A percentile compares a stretch with the other conserved stretches of the same genome.
Evolutionary conservation across 2,113 vertebrate genomes (phyloP).

Genomic region (Ibidorhyncha struthersii): DNA sequence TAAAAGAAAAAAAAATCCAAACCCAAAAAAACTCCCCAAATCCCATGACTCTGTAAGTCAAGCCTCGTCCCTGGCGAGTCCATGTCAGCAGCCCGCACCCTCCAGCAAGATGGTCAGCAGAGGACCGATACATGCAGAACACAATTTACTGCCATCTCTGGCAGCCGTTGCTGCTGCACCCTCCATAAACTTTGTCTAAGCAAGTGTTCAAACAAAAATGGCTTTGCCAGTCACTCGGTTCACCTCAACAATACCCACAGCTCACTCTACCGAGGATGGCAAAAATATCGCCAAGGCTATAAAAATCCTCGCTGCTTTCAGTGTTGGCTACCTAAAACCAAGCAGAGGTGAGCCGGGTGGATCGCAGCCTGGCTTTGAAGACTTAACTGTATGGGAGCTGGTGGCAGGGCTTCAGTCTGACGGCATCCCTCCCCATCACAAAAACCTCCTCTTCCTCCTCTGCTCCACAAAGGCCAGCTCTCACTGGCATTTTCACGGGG

Average conservation of each 20-base stretch:
- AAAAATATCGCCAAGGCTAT: background rate
- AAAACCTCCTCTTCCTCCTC: background rate
- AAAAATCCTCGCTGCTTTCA: background rate
- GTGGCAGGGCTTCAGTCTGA: background rate
- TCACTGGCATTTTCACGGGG: background rate
- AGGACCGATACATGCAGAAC: background rate
- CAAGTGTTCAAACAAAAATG: slow-evolving; percentile 19
- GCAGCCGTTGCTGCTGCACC: background rate
- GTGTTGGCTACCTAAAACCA: background rate
- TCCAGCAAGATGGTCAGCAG: background rate
- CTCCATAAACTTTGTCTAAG: slow-evolving; percentile 40
- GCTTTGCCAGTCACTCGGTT: background rate
- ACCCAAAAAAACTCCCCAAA: background rate
- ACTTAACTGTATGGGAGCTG: rapidly evolving
- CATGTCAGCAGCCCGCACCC: background rate
- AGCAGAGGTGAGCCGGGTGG: background rate
- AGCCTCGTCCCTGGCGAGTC: background rate
- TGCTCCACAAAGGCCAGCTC: background rate
- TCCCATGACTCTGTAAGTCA: background rate
- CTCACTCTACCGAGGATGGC: background rate
- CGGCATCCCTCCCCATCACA: background rate
- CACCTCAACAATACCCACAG: background rate
- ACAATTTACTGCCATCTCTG: background rate
- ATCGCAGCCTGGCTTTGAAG: background rate
- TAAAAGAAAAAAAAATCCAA: background rate